Conservation (phyloP, 2,888 invertebrate species). For the Ormia ochracea region DNA sequence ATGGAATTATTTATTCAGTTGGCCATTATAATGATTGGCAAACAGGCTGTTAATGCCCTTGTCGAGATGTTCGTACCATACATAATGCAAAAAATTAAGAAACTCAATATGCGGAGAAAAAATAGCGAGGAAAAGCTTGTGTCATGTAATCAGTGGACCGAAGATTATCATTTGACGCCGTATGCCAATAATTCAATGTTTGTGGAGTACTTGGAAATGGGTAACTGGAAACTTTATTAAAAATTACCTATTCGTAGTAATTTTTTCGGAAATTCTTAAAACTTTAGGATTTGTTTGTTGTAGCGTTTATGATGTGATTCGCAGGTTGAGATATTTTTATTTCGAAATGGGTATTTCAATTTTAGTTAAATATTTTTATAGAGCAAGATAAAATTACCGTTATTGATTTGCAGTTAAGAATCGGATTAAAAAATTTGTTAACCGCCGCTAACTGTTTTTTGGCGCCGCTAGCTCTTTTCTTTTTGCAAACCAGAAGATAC, state of each 20-base stretch:
- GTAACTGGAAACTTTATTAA: slow-evolving; percentile 74
- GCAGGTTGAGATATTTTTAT: too few relatives aligned
- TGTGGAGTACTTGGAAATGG: slow-evolving; percentile 91
- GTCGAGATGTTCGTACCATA: slow-evolving; percentile 86
- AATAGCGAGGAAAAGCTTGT: slow-evolving; percentile 75
- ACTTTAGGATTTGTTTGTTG: too few relatives aligned
- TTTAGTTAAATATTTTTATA: too few relatives aligned
- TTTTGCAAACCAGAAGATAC: too few relatives aligned
- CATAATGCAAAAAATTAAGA: slow-evolving; percentile 78
- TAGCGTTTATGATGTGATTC: too few relatives aligned
- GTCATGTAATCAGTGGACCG: slow-evolving; percentile 84
- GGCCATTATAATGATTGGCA: slow-evolving; percentile 90
- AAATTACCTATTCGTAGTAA: neutral
- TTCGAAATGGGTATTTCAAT: too few relatives aligned
- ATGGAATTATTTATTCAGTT: slow-evolving; percentile 91
- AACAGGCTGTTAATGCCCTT: slow-evolving; percentile 87
- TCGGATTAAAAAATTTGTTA: too few relatives aligned
- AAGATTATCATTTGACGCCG: slow-evolving; percentile 83
- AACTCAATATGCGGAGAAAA: slow-evolving; percentile 75
- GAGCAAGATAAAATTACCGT: too few relatives aligned
- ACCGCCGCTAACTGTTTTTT: too few relatives aligned
- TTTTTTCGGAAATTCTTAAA: neutral
- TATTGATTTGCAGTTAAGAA: too few relatives aligned
- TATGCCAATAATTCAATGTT: slow-evolving; percentile 84
- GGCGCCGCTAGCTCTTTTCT: too few relatives aligned